phyloP scores from a whole-genome alignment of 2,113 vertebrate genomes.

The Oryzias woworae region DNA sequence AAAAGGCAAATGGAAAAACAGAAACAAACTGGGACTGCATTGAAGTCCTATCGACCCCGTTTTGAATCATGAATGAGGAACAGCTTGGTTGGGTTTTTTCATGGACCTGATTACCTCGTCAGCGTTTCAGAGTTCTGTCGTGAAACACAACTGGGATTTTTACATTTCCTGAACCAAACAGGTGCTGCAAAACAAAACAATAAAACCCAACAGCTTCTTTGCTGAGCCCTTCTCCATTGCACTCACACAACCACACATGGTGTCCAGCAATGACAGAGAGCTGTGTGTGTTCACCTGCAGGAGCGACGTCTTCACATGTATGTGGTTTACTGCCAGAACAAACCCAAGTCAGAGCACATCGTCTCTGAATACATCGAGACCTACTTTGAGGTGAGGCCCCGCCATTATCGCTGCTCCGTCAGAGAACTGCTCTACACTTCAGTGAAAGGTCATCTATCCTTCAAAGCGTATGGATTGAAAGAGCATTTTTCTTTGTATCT shows the following conservation, averaged over 20 bases:
- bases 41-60: too few relatives aligned
- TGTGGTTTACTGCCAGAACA: conserved; percentile 93
- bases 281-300: conserved; percentile 59
- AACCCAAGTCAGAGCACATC: conserved; percentile 89
- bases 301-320: conserved; percentile 92
- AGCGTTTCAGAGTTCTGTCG: conserved; percentile 10
- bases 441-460: not conserved
- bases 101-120: conserved; percentile 21
- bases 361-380: conserved; percentile 89
- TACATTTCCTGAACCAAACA: too few relatives aligned
- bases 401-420: not conserved
- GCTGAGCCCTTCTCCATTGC: not conserved
- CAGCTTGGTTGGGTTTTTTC: not conserved
- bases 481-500: not conserved
- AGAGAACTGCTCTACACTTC: too few relatives aligned
- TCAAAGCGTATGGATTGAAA: not conserved
- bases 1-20: too few relatives aligned
- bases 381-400: conserved; percentile 85
- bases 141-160: not conserved
- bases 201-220: not conserved
- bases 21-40: too few relatives aligned
- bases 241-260: not conserved
- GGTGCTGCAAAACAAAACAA: too few relatives aligned
- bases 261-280: not conserved
- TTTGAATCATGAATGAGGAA: too few relatives aligned